Percentiles rank a stretch among this genome's conserved stretches.
These are phyloP conservation scores for Noctua fimbriata DNA, from an alignment of 2,888 invertebrate genomes.

Conservation along the genomic window DNA sequence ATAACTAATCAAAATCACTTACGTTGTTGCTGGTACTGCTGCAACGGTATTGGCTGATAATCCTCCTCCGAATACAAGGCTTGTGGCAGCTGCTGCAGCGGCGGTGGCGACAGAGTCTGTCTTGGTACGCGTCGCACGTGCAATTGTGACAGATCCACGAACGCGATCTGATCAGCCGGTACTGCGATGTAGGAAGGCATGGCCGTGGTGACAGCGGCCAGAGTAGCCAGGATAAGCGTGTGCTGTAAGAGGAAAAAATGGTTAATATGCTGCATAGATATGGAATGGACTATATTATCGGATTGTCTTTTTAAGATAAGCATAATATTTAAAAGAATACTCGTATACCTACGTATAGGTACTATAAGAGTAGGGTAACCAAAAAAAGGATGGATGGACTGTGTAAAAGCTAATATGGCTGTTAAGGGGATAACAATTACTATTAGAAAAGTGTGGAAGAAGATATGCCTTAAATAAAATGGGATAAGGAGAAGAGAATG, in stretches of 20 bases:
- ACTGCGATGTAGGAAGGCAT: slow-evolving; percentile 91
- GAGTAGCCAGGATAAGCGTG: slow-evolving; percentile 75
- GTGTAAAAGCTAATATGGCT: too few species aligned
- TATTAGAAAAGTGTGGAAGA: too few species aligned
- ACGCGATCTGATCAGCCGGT: slow-evolving; percentile 91
- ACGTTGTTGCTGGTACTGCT: slow-evolving; percentile 81
- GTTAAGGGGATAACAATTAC: too few species aligned
- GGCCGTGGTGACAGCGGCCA: slow-evolving; percentile 79
- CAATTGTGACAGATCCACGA: slow-evolving; percentile 88
- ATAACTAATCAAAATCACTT: slow-evolving; percentile 66
- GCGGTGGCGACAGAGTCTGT: slow-evolving; percentile 81
- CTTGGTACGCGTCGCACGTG: slow-evolving; percentile 81
- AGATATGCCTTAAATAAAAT: too few species aligned
- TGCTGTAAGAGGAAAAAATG: slow-evolving; percentile 73
- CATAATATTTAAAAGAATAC: too few species aligned
- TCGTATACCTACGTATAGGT: too few species aligned
- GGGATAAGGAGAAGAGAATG: not conserved
- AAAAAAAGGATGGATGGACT: too few species aligned
- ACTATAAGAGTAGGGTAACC: too few species aligned
- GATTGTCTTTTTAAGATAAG: too few species aligned
- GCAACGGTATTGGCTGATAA: slow-evolving; percentile 78
- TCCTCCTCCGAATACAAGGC: slow-evolving; percentile 78
- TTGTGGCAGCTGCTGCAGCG: slow-evolving; percentile 71
- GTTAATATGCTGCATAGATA: slow-evolving; percentile 24
- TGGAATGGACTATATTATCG: not conserved